A percentile compares a stretch with the other conserved stretches of the same genome.
These are phyloP conservation scores for Hirudo medicinalis DNA, from an alignment of 1,140 invertebrate genomes.

Conservation along the genomic window DNA sequence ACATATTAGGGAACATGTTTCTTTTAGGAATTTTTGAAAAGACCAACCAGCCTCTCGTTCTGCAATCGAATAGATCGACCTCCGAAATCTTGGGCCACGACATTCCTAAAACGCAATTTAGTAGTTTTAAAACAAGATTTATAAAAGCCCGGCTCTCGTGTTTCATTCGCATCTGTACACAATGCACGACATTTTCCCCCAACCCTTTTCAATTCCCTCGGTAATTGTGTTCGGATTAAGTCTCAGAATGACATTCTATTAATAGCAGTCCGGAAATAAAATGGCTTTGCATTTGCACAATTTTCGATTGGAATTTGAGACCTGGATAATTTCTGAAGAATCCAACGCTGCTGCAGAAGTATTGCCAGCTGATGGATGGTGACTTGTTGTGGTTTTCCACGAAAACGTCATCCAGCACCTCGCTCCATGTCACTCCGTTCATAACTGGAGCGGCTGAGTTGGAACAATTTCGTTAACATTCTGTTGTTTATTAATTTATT, in stretches of 20 bases:
- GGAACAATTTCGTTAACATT: no score
- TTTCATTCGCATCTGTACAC: neutral
- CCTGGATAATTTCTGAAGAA: slow-evolving; percentile 82
- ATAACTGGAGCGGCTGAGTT: slow-evolving; percentile 34
- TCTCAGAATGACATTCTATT: no score
- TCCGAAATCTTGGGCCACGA: slow-evolving; percentile 32
- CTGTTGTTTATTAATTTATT: no score
- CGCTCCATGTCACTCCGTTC: slow-evolving; percentile 72
- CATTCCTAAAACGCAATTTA: slow-evolving; percentile 28
- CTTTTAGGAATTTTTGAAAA: slow-evolving; percentile 3
- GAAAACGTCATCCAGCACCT: slow-evolving; percentile 66
- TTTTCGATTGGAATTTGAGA: slow-evolving; percentile 33
- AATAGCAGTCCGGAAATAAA: no score
- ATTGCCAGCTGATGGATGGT: slow-evolving; percentile 82
- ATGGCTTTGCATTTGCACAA: neutral
- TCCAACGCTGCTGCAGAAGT: slow-evolving; percentile 78
- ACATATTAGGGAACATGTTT: neutral
- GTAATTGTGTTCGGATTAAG: no score
- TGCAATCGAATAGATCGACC: slow-evolving; percentile 37
- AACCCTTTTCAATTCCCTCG: no score
- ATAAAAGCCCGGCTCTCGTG: neutral
- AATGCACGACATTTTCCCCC: no score
- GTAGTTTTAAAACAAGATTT: neutral
- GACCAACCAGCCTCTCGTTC: slow-evolving; percentile 34
- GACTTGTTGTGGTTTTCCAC: slow-evolving; percentile 68